Base-by-base conservation (phyloP, 35 echinoderm and acorn worm species). In the Acanthaster planci region DNA sequence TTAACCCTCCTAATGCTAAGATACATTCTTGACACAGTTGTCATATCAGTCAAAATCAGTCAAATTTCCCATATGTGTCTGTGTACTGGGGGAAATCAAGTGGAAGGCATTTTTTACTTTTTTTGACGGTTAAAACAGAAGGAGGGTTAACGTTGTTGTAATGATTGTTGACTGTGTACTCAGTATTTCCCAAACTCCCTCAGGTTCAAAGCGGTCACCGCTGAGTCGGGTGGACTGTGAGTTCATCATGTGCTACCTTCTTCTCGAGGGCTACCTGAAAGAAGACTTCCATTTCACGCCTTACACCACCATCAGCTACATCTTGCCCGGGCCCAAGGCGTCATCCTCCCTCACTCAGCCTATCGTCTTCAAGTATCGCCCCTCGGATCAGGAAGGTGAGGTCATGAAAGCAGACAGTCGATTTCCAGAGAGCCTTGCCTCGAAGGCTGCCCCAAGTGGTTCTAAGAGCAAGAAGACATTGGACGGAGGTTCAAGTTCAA, bases 221-320 rank as follows among this genome's bases (percentile, higher is more conserved):
- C 34, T 72, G 64, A 72, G 19, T 72, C 64, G 64, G 21, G 26
- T 36, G 2, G 64, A 72, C 30, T 72, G 64, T 72, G 64, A 26
- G 34, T n/a, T 26, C 64, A 83, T 97, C 44, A 51, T 97, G 32
- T 75, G 82, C 15, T 90, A 93, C 53, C 56, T 97, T 14, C 79
- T 97, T 29, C 90, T 97, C 31, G 94, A 97, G 83, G 90, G 94
- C 7, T 97, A 93, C 40, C 80, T 97, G 30, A 85, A 86, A 36
- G 86, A 97, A 51, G 94, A 97, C 80, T 97, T 92, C 23, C 94
- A 97, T 52, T 97, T 97, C 86, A 97, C 94, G 5, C 90, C 94
- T 18, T 97, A 92, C 77, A 86, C 68, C 37, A 97, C 94, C 77
- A 97, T 97, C 90, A 97, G 90, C 36, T 97, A 97, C 52, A 78